Evolutionary conservation across 2,797 vertebrate genomes (phyloP).

Genomic region (Geotrypetes seraphini): DNA sequence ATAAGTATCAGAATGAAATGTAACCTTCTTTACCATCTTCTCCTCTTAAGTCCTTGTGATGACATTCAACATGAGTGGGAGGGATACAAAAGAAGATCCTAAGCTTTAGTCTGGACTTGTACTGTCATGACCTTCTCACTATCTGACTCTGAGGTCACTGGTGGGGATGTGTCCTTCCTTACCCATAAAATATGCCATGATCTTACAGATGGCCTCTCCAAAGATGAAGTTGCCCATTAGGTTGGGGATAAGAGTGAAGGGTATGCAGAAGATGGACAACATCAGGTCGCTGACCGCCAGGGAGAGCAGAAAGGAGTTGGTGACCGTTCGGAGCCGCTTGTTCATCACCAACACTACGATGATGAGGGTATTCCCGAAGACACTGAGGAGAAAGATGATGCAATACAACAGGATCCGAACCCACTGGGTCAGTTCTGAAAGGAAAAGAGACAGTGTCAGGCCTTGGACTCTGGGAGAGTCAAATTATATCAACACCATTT

Average conservation of each 20-base stretch:
- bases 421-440: constrained; percentile 53
- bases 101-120: no score
- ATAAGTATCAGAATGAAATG: no score
- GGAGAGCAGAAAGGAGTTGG: constrained; percentile 89
- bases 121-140: no score
- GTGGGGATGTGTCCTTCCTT: no score
- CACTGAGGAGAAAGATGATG: constrained; percentile 78
- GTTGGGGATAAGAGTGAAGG: constrained; percentile 86
- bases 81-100: no score
- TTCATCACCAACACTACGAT: constrained; percentile 78
- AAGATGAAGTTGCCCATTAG: constrained; percentile 89
- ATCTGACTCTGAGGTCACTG: no score
- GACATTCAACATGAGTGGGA: no score
- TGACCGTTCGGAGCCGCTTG: constrained; percentile 83
- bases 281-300: constrained; percentile 88
- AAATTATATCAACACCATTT: no score
- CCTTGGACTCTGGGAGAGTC: no score
- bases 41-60: no score
- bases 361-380: constrained; percentile 81
- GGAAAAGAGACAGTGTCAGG: background rate
- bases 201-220: constrained; percentile 81
- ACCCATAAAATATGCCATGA: constrained; percentile 91
- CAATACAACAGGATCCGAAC: constrained; percentile 76
- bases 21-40: no score
- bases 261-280: constrained; percentile 87